Evolutionary conservation across 2,888 invertebrate genomes (phyloP).

Genomic region (Toxonevra muliebris): DNA sequence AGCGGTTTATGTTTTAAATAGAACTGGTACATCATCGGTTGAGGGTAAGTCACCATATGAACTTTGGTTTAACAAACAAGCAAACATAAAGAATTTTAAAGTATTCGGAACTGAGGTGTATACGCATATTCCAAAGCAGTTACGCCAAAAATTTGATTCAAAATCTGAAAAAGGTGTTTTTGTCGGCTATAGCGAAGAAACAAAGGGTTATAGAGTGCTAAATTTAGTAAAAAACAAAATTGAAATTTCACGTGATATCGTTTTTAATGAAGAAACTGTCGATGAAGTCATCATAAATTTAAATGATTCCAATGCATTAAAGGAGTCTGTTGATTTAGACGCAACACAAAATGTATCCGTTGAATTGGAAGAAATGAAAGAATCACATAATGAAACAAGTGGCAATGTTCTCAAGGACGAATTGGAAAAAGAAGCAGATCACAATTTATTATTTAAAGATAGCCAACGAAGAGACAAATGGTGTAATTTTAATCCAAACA

Average conservation of each 20-base stretch:
- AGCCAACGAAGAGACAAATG: too few species aligned
- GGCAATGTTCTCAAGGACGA: too few species aligned
- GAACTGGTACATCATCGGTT: constrained; percentile 44
- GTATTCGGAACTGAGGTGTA: constrained; percentile 59
- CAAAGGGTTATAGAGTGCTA: constrained; percentile 49
- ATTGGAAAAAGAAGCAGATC: too few species aligned
- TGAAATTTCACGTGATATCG: constrained; percentile 31
- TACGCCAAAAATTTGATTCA: constrained; percentile 51
- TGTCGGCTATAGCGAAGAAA: constrained; percentile 53
- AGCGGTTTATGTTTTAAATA: constrained; percentile 54
- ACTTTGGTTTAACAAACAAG: constrained; percentile 38
- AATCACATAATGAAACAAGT: too few species aligned
- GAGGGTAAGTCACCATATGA: constrained; percentile 48
- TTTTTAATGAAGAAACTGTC: constrained; percentile 6
- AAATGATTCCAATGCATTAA: neutral
- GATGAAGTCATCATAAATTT: constrained; percentile 5
- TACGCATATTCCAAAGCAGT: constrained; percentile 56
- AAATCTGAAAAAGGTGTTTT: constrained; percentile 46
- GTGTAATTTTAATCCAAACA: too few species aligned
- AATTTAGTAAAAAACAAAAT: constrained; percentile 23
- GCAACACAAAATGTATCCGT: neutral
- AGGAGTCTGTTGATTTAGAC: neutral
- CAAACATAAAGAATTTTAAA: constrained; percentile 29
- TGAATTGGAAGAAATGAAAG: too few species aligned
- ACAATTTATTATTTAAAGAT: too few species aligned